Evolutionary conservation across 2,888 invertebrate species (phyloP).

Genomic region (Acleris sparsana): DNA sequence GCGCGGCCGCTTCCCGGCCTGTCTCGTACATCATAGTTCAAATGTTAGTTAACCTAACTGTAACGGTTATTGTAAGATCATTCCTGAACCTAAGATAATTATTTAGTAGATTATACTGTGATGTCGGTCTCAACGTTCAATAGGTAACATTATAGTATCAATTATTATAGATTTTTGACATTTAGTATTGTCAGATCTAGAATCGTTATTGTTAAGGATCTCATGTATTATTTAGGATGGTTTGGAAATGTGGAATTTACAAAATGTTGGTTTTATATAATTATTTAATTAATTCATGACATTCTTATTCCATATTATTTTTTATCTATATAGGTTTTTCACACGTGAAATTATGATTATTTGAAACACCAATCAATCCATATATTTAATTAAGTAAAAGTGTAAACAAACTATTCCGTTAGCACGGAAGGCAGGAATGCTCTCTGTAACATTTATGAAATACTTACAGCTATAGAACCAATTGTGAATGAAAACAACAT

Average conservation of each 20-base stretch:
- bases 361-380: conserved; percentile 16
- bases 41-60: conserved; percentile 70
- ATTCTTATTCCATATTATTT: conserved; percentile 31
- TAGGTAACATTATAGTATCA: conserved; percentile 77
- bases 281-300: conserved; percentile 54
- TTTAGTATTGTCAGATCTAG: conserved; percentile 39
- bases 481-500: conserved; percentile 75
- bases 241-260: conserved; percentile 75
- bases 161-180: conserved; percentile 70
- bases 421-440: conserved; percentile 43
- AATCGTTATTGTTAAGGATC: conserved; percentile 82
- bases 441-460: conserved; percentile 57
- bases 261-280: conserved; percentile 64
- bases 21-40: conserved; percentile 67
- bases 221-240: conserved; percentile 77
- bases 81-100: conserved; percentile 82
- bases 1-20: conserved; percentile 47
- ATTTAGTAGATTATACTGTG: conserved; percentile 78
- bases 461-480: conserved; percentile 59
- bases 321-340: conserved; percentile 27
- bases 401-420: conserved; percentile 25
- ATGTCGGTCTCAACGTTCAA: conserved; percentile 81
- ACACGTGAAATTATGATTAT: conserved; percentile 21
- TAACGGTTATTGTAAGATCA: conserved; percentile 73
- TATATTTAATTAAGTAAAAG: conserved; percentile 22